These are phyloP conservation scores for Zelostemma sp. DNA, from an alignment of 1,140 invertebrate species.

Conservation along the genomic window DNA sequence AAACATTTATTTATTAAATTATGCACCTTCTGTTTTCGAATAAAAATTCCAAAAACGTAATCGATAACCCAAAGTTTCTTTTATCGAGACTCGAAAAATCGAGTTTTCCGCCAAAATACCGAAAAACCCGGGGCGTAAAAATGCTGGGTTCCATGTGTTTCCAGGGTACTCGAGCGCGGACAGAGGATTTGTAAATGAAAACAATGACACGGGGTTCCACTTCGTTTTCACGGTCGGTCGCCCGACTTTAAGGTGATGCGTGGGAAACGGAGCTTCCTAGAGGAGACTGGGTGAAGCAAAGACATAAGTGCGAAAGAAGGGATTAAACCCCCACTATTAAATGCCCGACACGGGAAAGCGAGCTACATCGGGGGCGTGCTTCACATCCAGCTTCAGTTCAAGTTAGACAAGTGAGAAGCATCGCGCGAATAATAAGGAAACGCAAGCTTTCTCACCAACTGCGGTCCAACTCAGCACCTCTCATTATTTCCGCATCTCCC, in stretches of 20 bases:
- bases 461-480: not conserved
- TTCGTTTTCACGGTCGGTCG: slow-evolving; percentile 49
- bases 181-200: not conserved
- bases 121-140: too few species aligned
- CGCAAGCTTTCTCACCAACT: slow-evolving; percentile 16
- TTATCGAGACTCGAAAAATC: too few species aligned
- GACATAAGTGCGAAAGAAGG: slow-evolving; percentile 65
- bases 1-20: too few species aligned
- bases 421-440: slow-evolving; percentile 34
- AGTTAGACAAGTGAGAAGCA: slow-evolving; percentile 58
- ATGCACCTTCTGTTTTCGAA: too few species aligned
- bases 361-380: slow-evolving; percentile 66
- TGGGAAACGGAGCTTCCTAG: slow-evolving; percentile 33
- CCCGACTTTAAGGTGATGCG: slow-evolving; percentile 43
- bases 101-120: too few species aligned
- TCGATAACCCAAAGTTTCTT: too few species aligned
- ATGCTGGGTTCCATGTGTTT: too few species aligned
- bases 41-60: too few species aligned
- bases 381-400: slow-evolving; percentile 63
- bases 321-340: slow-evolving; percentile 68
- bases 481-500: not conserved
- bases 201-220: slow-evolving; percentile 37
- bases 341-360: slow-evolving; percentile 61
- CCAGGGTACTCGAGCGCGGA: not conserved
- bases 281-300: slow-evolving; percentile 41